Conservation (phyloP, 2,113 vertebrate genomes). For the Plecotus auritus region DNA sequence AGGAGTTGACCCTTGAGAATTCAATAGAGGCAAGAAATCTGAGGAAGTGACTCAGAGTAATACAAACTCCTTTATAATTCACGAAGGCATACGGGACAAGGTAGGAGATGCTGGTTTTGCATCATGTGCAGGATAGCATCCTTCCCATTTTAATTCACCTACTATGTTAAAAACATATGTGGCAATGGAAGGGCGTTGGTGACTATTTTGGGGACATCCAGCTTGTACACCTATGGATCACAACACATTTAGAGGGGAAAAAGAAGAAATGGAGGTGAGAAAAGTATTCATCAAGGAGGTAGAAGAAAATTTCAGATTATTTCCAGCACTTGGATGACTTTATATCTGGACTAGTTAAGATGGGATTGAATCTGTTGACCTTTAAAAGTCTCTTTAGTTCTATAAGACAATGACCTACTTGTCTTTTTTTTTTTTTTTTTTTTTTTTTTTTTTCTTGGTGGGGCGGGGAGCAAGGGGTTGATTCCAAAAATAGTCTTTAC, state of each 20-base stretch:
- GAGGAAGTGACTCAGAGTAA: not conserved
- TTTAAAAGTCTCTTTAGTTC: not conserved
- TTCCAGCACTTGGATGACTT: not conserved
- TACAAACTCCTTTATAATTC: not conserved
- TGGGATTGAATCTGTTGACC: not conserved
- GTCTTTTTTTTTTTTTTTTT: not conserved
- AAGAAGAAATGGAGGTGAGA: not conserved
- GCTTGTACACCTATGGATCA: not conserved
- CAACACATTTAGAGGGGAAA: not conserved
- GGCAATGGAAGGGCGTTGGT: not conserved
- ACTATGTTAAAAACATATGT: not conserved
- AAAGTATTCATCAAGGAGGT: not conserved
- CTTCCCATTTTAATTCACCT: constrained; percentile 5
- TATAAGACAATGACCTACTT: not conserved
- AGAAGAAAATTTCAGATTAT: not conserved
- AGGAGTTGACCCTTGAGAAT: not conserved
- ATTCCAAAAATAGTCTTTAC: not conserved
- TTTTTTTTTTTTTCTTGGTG: no score
- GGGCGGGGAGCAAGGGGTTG: not conserved
- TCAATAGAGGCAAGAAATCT: not conserved
- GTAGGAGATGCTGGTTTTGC: not conserved
- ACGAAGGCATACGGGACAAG: not conserved
- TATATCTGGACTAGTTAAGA: not conserved
- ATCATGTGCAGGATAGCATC: not conserved
- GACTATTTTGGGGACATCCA: not conserved